phyloP scores from a whole-genome alignment of 2,888 invertebrate genomes.

The Drosophila atroscutellata region DNA sequence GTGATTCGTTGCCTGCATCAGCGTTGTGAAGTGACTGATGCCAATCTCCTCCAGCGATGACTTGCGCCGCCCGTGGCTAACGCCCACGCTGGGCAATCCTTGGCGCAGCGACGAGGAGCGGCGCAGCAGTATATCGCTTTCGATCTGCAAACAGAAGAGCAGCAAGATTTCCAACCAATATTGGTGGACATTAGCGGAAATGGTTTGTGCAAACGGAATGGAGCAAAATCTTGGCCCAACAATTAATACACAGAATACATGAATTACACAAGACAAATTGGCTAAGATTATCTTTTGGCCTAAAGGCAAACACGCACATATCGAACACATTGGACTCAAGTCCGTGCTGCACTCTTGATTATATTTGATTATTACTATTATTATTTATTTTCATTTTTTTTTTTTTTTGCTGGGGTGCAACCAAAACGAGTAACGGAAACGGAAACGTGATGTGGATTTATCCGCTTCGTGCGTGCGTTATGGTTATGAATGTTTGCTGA shows the following conservation, averaged over 20 bases:
- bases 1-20: constrained; percentile 88
- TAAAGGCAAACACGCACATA: constrained; percentile 46
- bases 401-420: constrained; percentile 29
- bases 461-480: constrained; percentile 62
- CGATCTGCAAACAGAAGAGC: constrained; percentile 84
- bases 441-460: constrained; percentile 45
- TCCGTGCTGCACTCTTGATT: constrained; percentile 41
- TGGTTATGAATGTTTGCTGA: constrained; percentile 57
- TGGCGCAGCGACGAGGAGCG: constrained; percentile 94
- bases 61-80: constrained; percentile 88
- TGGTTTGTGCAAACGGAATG: neutral
- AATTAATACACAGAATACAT: constrained; percentile 19
- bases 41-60: constrained; percentile 95
- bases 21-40: constrained; percentile 91
- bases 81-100: constrained; percentile 89
- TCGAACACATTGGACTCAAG: constrained; percentile 39
- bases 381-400: neutral
- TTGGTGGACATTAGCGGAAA: constrained; percentile 39
- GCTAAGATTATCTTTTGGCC: constrained; percentile 35
- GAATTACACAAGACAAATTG: constrained; percentile 66
- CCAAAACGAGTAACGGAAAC: constrained; percentile 48
- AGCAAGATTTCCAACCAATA: constrained; percentile 34
- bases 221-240: constrained; percentile 23
- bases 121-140: constrained; percentile 93
- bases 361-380: constrained; percentile 1